A percentile compares a stretch with the other conserved stretches of the same genome.
phyloP scores from a whole-genome alignment of 2,113 vertebrate species.

The Amazona guildingii region DNA sequence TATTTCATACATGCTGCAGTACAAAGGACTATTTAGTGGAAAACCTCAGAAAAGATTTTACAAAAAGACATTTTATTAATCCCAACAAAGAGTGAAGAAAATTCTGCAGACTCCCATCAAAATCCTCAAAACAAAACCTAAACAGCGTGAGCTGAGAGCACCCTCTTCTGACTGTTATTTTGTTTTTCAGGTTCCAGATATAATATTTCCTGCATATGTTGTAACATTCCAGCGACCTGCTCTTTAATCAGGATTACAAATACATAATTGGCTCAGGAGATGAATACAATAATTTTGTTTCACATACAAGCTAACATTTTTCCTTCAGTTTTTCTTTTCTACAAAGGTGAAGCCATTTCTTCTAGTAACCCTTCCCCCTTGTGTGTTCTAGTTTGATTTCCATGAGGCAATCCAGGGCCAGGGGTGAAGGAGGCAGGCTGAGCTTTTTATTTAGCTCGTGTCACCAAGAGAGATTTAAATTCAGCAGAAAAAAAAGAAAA shows the following conservation, averaged over 20 bases:
- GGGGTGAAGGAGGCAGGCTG: neutral
- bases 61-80: neutral
- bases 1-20: neutral
- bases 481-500: neutral
- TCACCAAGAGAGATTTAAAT: neutral
- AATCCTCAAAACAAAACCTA: neutral
- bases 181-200: neutral
- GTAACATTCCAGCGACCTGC: neutral
- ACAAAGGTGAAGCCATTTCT: neutral
- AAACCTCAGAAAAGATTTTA: neutral
- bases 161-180: constrained; percentile 61
- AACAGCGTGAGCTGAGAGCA: constrained; percentile 25
- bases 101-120: neutral
- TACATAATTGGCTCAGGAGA: neutral
- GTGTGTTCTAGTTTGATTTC: neutral
- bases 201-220: neutral
- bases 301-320: neutral
- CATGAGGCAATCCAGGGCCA: neutral
- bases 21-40: neutral
- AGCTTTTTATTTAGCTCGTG: neutral
- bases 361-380: neutral
- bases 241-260: neutral
- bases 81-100: neutral
- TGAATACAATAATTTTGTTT: neutral
- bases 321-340: neutral